These are phyloP conservation scores for Enteromius afrohamiltoni DNA, from an alignment of 2,797 vertebrate species.

Conservation along the genomic window DNA sequence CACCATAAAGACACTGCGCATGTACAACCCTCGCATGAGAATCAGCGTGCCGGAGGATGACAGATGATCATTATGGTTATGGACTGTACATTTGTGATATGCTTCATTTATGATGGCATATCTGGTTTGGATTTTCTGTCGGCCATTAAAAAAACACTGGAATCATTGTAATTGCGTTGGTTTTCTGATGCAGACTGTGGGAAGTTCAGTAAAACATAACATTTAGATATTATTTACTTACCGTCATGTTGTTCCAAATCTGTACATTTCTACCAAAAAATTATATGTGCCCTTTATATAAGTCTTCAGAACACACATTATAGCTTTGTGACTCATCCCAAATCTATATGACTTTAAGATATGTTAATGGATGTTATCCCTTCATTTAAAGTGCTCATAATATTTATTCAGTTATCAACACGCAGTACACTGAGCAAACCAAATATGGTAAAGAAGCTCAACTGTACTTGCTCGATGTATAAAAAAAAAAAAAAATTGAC, in stretches of 20 bases:
- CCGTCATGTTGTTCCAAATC: background rate
- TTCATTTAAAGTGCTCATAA: background rate
- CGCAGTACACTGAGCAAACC: background rate
- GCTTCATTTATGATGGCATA: slow-evolving; percentile 44
- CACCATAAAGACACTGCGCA: slow-evolving; percentile 49
- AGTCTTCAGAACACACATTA: background rate
- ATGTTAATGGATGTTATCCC: background rate
- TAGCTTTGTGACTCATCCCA: background rate
- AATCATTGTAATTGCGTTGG: background rate
- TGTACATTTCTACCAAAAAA: background rate
- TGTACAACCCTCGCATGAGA: slow-evolving; percentile 33
- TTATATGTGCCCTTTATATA: background rate
- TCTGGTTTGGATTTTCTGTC: slow-evolving; percentile 10
- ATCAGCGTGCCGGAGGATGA: slow-evolving; percentile 21
- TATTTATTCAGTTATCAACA: background rate
- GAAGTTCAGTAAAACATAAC: background rate
- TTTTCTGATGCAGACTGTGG: background rate
- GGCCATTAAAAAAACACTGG: background rate
- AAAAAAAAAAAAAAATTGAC: background rate
- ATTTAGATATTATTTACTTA: background rate
- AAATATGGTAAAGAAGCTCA: background rate
- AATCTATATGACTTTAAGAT: background rate
- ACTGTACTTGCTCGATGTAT: background rate
- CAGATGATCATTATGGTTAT: slow-evolving; percentile 50
- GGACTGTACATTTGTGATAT: slow-evolving; percentile 44